Percentiles rank a stretch among this genome's conserved stretches.
Evolutionary conservation across 1,140 invertebrate species (phyloP).

Genomic region (Drosophila nigrodunni): DNA sequence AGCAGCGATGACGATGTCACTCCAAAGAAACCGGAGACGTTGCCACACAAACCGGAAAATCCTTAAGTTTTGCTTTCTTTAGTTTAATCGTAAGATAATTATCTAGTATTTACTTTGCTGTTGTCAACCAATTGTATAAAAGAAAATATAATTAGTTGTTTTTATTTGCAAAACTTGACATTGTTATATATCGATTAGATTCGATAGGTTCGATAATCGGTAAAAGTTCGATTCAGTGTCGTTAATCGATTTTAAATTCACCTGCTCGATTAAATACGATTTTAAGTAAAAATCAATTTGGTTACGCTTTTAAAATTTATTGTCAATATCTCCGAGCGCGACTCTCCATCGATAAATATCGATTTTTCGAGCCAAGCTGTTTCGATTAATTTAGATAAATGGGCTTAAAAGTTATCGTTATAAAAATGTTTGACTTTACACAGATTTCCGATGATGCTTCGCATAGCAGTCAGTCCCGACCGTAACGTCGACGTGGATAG

Average conservation of each 20-base stretch:
- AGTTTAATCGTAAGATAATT: conserved; percentile 58
- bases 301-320: too few relatives aligned
- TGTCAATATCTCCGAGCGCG: too few relatives aligned
- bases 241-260: too few relatives aligned
- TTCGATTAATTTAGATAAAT: too few relatives aligned
- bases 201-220: too few relatives aligned
- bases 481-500: neutral
- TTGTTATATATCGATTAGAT: neutral
- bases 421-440: too few relatives aligned
- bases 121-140: conserved; percentile 41
- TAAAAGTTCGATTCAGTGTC: too few relatives aligned
- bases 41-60: conserved; percentile 59
- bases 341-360: too few relatives aligned
- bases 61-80: conserved; percentile 21
- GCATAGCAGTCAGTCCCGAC: neutral
- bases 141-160: conserved; percentile 69
- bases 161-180: conserved; percentile 40
- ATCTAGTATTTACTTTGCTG: conserved; percentile 69
- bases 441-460: neutral
- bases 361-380: too few relatives aligned
- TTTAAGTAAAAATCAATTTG: too few relatives aligned
- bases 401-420: too few relatives aligned
- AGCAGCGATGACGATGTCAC: conserved; percentile 84
- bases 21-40: conserved; percentile 73
- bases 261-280: too few relatives aligned